A percentile compares a stretch with the other conserved stretches of the same genome.
These are phyloP conservation scores for Melanotaenia boesemani DNA, from an alignment of 2,797 vertebrate genomes.

Conservation along the genomic window DNA sequence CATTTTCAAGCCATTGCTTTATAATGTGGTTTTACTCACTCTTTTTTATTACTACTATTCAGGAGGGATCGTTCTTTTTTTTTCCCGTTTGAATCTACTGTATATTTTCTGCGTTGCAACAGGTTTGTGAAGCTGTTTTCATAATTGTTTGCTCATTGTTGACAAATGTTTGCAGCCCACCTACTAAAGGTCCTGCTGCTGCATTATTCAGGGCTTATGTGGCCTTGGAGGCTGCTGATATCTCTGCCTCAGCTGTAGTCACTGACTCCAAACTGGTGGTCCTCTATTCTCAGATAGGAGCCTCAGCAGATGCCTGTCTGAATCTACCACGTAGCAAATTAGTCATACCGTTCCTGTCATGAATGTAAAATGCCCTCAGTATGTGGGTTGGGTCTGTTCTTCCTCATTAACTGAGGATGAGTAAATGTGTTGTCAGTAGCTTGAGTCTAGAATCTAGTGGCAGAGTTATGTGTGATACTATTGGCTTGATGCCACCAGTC, in stretches of 20 bases:
- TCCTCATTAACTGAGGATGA: conserved; percentile 30
- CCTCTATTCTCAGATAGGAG: conserved; percentile 50
- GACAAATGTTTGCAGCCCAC: conserved; percentile 21
- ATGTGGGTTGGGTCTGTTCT: conserved; percentile 42
- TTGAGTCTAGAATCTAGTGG: conserved; percentile 12
- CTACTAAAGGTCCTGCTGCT: conserved; percentile 6
- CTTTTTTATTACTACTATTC: neutral
- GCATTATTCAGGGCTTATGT: conserved; percentile 27
- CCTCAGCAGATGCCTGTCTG: conserved; percentile 61
- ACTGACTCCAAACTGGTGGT: conserved; percentile 49
- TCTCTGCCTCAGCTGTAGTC: conserved; percentile 46
- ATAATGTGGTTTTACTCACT: neutral
- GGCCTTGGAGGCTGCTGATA: conserved; percentile 27
- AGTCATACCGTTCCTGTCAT: conserved; percentile 59
- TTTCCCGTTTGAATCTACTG: neutral
- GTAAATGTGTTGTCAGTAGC: conserved; percentile 40
- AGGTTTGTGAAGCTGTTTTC: neutral
- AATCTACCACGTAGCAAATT: conserved; percentile 40
- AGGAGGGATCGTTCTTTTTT: neutral
- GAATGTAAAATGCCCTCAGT: conserved; percentile 51
- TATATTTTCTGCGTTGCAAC: neutral
- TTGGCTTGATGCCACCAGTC: conserved; percentile 38
- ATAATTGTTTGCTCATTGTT: conserved; percentile 3
- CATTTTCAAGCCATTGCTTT: conserved; percentile 15
- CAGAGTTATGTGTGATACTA: conserved; percentile 16